These are phyloP conservation scores for Apoderus coryli DNA, from an alignment of 2,888 invertebrate genomes.

Conservation along the genomic window DNA sequence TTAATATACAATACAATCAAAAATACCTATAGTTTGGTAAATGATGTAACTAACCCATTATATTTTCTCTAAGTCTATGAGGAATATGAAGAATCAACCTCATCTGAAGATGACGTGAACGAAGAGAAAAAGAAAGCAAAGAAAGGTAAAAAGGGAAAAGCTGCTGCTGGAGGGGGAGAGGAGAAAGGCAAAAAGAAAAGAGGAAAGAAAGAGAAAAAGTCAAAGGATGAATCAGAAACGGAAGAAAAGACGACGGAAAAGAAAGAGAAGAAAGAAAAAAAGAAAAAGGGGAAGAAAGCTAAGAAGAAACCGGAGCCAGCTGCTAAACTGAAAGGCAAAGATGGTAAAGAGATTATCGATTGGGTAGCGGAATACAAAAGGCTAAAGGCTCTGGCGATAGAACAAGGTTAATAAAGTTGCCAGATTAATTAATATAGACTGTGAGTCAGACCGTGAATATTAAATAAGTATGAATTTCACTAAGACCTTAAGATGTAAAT, in stretches of 20 bases:
- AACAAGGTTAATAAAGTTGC: slow-evolving; percentile 8
- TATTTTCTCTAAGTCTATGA: slow-evolving; percentile 5
- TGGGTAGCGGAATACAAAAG: too few species aligned
- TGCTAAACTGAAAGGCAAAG: too few species aligned
- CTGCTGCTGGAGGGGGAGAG: slow-evolving; percentile 6
- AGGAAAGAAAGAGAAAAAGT: slow-evolving; percentile 3
- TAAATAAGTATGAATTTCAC: too few species aligned
- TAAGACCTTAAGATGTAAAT: too few species aligned
- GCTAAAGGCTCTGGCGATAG: too few species aligned
- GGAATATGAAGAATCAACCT: background rate
- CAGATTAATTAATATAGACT: too few species aligned
- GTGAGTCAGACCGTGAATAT: too few species aligned
- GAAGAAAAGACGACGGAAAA: slow-evolving; percentile 30
- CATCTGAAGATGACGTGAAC: background rate
- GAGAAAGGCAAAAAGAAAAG: slow-evolving; percentile 7
- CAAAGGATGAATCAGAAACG: slow-evolving; percentile 25
- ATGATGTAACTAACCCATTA: too few species aligned
- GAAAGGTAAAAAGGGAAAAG: slow-evolving; percentile 4
- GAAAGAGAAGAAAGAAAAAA: slow-evolving; percentile 24
- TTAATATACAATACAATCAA: too few species aligned
- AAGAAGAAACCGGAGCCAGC: slow-evolving; percentile 4
- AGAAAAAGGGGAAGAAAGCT: slow-evolving; percentile 11
- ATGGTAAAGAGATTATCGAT: too few species aligned
- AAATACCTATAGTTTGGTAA: too few species aligned
- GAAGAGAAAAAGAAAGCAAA: slow-evolving; percentile 10